A percentile compares a stretch with the other conserved stretches of the same genome.
phyloP scores from a whole-genome alignment of 2,888 invertebrate genomes.

The Drosophila pseudotalamancana region DNA sequence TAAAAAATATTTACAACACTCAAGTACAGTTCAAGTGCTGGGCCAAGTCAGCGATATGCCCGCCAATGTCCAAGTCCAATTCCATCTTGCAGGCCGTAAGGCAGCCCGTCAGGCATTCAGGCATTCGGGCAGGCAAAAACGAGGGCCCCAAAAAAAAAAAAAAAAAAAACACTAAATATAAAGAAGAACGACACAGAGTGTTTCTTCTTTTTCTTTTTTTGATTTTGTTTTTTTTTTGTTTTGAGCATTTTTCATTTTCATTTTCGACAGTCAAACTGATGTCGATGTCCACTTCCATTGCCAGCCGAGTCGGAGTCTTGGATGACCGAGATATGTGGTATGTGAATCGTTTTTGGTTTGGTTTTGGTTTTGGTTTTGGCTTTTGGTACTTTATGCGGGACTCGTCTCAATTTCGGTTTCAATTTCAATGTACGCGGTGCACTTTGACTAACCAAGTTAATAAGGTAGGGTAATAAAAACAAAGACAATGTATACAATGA shows the following conservation, averaged over 20 bases:
- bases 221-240: conserved; percentile 37
- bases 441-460: conserved; percentile 55
- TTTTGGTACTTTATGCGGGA: conserved; percentile 49
- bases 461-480: conserved; percentile 43
- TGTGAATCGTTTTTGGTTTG: conserved; percentile 55
- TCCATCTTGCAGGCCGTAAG: conserved; percentile 34
- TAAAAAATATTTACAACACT: conserved; percentile 80
- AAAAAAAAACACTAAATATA: conserved; percentile 42
- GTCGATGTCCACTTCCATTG: conserved; percentile 80
- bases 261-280: conserved; percentile 76
- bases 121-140: conserved; percentile 44
- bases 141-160: conserved; percentile 51
- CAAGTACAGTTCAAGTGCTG: conserved; percentile 79
- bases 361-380: too few relatives aligned
- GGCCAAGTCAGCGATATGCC: conserved; percentile 72
- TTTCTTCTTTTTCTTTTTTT: conserved; percentile 49
- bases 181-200: conserved; percentile 75
- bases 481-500: conserved; percentile 47
- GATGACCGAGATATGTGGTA: conserved; percentile 65
- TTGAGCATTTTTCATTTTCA: conserved; percentile 74
- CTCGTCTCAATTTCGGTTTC: conserved; percentile 63
- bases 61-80: conserved; percentile 46
- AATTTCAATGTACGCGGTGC: conserved; percentile 40
- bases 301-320: conserved; percentile 43
- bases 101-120: conserved; percentile 10